Percentiles rank a stretch among this genome's conserved stretches.
Evolutionary conservation across 2,888 invertebrate species (phyloP).

Genomic region (Cacoxenus indagator): DNA sequence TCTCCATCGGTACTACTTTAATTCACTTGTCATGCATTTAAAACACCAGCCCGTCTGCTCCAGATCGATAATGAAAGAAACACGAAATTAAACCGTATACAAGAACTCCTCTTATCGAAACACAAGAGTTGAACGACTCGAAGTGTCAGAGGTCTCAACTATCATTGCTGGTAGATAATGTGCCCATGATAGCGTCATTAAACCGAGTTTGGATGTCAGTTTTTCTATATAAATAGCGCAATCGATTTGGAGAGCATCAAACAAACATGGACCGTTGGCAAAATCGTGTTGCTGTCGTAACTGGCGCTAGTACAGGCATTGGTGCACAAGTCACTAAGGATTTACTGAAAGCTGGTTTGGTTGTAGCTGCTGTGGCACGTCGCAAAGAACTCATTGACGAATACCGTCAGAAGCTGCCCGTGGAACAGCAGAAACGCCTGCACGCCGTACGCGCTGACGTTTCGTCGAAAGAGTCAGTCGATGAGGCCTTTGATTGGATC

Average conservation of each 20-base stretch:
- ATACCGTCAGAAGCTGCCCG: conserved; percentile 44
- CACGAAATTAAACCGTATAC: neutral
- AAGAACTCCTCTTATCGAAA: neutral
- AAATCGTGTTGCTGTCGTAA: conserved; percentile 76
- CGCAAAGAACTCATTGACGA: conserved; percentile 71
- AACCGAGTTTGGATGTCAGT: neutral
- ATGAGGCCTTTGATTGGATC: conserved; percentile 72
- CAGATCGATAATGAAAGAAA: too few species aligned
- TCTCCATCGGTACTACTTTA: too few species aligned
- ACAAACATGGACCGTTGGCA: conserved; percentile 74
- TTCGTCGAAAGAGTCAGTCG: conserved; percentile 72
- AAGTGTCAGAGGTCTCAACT: neutral
- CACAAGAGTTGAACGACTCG: neutral
- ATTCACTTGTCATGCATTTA: too few species aligned
- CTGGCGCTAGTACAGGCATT: conserved; percentile 77
- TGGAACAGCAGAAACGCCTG: conserved; percentile 45
- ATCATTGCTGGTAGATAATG: neutral
- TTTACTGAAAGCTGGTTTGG: conserved; percentile 72
- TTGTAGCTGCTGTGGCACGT: conserved; percentile 74
- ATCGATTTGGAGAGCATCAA: neutral
- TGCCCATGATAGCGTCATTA: neutral
- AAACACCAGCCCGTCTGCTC: too few species aligned
- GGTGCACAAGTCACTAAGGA: conserved; percentile 72
- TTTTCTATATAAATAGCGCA: conserved; percentile 1
- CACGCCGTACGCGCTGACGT: conserved; percentile 70